Evolutionary conservation across 1,140 invertebrate species (phyloP), one percentile per base, ranked within the genome.

Genomic region (Cepaea nemoralis): DNA sequence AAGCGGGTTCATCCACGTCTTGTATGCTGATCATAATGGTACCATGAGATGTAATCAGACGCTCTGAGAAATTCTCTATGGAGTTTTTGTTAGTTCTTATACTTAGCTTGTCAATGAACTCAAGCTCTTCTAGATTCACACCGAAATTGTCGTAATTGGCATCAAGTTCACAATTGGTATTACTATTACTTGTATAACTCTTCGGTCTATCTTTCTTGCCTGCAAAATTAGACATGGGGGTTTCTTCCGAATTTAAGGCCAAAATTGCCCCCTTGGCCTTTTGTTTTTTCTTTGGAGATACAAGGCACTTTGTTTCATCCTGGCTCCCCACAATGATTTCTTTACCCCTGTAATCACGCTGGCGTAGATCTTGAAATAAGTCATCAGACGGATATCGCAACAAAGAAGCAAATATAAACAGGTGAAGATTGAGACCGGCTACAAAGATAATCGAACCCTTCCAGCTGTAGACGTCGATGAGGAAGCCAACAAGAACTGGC

Each of bases 341-440:
- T 8, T 55, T 24, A 55, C 19, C 50, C 6, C 19, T 55, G 8
- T 10, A 3, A 14, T 3, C 8, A 22, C 16, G 5, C 69, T 39
- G 35, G 24, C 12, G 63, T n/a, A 27, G 63, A 10, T n/a, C 31
- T n/a, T 66, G 63, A 33, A 8, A 8, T 12, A 16, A 12, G 39
- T 24, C 33, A 5, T 19, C 33, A 35, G 67, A 24, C n/a, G 83
- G 82, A 10, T 85, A 85, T 33, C 83, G 45, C 0, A 89, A 70
- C 37, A 89, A 63, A 14, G 84, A 83, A 27, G 83, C 78, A 71
- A 85, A 86, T 0, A 87, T 80, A 31, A 88, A 79, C n/a, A 84
- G 79, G 71, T 90, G 83, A 16, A 99, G 93, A 82, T 98, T 97
- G 50, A 99, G 91, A 0, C 96, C 97, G 19, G 97, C 96, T 55